Evolutionary conservation across 2,797 vertebrate species (phyloP).

Genomic region (Staurois parvus): DNA sequence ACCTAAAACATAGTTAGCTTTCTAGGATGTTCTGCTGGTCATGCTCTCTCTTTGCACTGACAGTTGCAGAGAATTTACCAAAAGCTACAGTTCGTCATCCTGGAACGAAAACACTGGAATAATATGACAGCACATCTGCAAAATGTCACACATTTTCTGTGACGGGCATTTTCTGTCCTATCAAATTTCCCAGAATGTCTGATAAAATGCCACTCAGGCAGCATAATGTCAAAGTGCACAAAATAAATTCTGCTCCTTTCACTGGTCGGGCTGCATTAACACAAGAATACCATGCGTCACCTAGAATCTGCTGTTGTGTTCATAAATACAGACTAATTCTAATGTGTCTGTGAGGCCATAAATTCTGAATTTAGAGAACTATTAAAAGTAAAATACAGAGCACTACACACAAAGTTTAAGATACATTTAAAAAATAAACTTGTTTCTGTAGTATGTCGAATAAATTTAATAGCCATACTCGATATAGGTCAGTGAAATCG

Average conservation of each 20-base stretch:
- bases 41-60: constrained; percentile 5
- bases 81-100: constrained; percentile 44
- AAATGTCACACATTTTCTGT: constrained; percentile 58
- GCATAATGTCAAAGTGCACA: constrained; percentile 50
- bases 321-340: background rate
- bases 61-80: constrained; percentile 42
- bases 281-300: background rate
- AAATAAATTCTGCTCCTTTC: constrained; percentile 49
- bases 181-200: constrained; percentile 50
- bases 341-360: background rate
- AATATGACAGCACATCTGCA: constrained; percentile 60
- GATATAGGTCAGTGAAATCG: too few species aligned
- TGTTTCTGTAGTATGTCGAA: too few species aligned
- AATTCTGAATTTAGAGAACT: background rate
- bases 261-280: constrained; percentile 25
- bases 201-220: constrained; percentile 57
- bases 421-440: too few species aligned
- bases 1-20: background rate
- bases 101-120: constrained; percentile 48
- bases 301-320: background rate
- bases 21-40: constrained; percentile 17
- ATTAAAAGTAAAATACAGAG: background rate
- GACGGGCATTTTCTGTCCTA: constrained; percentile 55
- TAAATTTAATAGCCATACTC: too few species aligned
- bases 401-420: too few species aligned